phyloP scores from a whole-genome alignment of 1,140 invertebrate genomes.

The Drosophila tani region DNA sequence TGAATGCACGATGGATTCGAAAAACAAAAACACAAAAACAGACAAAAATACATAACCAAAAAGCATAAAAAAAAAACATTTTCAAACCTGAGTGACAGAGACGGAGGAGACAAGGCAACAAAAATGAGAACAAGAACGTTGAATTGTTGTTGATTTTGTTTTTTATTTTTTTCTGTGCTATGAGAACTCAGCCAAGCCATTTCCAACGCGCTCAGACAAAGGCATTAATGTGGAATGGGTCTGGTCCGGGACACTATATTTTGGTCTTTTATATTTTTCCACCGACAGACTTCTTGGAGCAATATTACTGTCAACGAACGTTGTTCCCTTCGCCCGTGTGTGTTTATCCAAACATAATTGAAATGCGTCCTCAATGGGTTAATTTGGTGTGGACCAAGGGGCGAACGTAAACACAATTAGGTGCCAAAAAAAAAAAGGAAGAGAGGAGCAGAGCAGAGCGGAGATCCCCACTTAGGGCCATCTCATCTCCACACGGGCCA shows the following conservation, averaged over 20 bases:
- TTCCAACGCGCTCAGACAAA: slow-evolving; percentile 74
- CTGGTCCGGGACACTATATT: slow-evolving; percentile 50
- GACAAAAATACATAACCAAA: slow-evolving; percentile 45
- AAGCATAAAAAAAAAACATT: slow-evolving; percentile 59
- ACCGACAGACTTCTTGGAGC: slow-evolving; percentile 42
- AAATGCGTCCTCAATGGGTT: slow-evolving; percentile 79
- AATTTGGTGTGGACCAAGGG: slow-evolving; percentile 69
- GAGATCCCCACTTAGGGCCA: slow-evolving; percentile 27
- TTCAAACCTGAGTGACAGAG: slow-evolving; percentile 62
- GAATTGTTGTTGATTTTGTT: slow-evolving; percentile 58
- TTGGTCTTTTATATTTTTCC: slow-evolving; percentile 25
- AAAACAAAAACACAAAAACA: slow-evolving; percentile 36
- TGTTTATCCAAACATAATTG: slow-evolving; percentile 82
- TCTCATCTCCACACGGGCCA: slow-evolving; percentile 45
- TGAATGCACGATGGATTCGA: slow-evolving; percentile 79
- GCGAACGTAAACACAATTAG: slow-evolving; percentile 83
- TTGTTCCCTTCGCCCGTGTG: slow-evolving; percentile 21
- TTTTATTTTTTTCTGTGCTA: slow-evolving; percentile 39
- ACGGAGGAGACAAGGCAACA: slow-evolving; percentile 50
- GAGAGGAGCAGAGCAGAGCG: background rate
- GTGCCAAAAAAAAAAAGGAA: slow-evolving; percentile 54
- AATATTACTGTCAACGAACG: slow-evolving; percentile 72
- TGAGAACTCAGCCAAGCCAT: slow-evolving; percentile 78
- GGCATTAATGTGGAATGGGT: slow-evolving; percentile 63
- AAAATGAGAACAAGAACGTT: slow-evolving; percentile 81